Evolutionary conservation across 2,113 vertebrate species (phyloP), one percentile per base, ranked within the genome.

Genomic region (Microtus pennsylvanicus): DNA sequence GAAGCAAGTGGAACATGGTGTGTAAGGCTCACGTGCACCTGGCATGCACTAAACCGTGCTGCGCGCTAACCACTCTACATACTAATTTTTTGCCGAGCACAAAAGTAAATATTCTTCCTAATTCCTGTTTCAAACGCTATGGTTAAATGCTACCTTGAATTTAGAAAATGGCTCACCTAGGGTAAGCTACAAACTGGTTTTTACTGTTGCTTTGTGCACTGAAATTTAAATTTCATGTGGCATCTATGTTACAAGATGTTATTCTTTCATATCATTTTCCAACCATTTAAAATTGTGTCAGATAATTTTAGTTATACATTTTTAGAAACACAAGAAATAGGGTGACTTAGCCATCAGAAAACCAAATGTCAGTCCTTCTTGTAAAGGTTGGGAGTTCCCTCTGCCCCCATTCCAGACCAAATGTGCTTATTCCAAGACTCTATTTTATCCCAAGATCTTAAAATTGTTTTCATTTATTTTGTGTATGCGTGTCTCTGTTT

Each of bases 141-240:
- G 50, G 86, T 45, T 35, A 35, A 80, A 11, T 45, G 33, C 42
- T 80, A 89, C 21, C 28, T 65, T 85, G 19, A 24, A 82, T 61
- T 81, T 11, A 45, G 69, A 95, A 95, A 93, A 58, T 72, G 33
- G 38, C 28, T 76, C 90, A 82, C 65, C 35, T 50, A 86, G 70
- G 10, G 21, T 65, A 90, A 74, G 26, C 10, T 78, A 24, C 35
- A 81, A 91, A 24, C 3, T 72, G 82, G 0, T 28, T 58, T 90
- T 92, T 33, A 72, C 45, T 94, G 38, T n/a, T 86, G 12, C 38
- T 81, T 86, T 90, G 26, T 38, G 22, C 78, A 91, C 26, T 89
- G 94, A 94, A 93, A 58, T n/a, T 38, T 61, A 7, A 89, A 94
- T 1, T 92, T 92, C 38, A 90, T 90, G 58, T 38, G 81, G 30